These are phyloP conservation scores for Eubasilissa splendida DNA, from an alignment of 2,888 invertebrate species.

Conservation along the genomic window DNA sequence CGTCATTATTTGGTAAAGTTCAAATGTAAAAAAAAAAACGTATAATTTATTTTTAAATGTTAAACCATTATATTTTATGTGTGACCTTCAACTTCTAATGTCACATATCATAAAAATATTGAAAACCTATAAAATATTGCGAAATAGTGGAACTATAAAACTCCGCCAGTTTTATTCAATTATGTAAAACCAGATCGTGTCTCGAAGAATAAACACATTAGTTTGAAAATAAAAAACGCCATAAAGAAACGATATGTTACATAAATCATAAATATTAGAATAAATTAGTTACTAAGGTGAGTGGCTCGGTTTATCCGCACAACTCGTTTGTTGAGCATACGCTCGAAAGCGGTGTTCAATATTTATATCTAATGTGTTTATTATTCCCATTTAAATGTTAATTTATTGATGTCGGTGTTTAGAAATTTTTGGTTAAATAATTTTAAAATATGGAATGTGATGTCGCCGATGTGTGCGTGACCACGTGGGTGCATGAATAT, in stretches of 20 bases:
- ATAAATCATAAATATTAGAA: slow-evolving; percentile 33
- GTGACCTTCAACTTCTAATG: slow-evolving; percentile 30
- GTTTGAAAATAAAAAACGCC: neutral
- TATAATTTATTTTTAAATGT: neutral
- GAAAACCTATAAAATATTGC: slow-evolving; percentile 9
- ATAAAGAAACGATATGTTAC: neutral
- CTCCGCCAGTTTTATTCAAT: slow-evolving; percentile 14
- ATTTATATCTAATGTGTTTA: slow-evolving; percentile 4
- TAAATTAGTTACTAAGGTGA: slow-evolving; percentile 14
- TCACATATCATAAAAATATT: slow-evolving; percentile 11
- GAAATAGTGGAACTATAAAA: slow-evolving; percentile 10
- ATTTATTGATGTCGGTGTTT: slow-evolving; percentile 8
- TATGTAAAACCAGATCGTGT: slow-evolving; percentile 22
- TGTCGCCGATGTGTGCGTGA: neutral
- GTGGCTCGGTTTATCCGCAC: neutral
- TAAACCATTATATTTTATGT: neutral
- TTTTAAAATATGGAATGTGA: slow-evolving; percentile 11
- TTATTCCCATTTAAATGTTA: slow-evolving; percentile 3
- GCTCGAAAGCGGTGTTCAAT: neutral
- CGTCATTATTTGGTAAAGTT: neutral
- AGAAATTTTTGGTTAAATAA: slow-evolving; percentile 21
- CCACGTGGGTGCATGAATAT: slow-evolving; percentile 14
- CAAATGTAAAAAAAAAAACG: neutral
- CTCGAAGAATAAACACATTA: slow-evolving; percentile 20
- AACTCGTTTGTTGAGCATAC: slow-evolving; percentile 10